Conservation (phyloP, 2,113 vertebrate genomes). For the Chloroceryle aenea region DNA sequence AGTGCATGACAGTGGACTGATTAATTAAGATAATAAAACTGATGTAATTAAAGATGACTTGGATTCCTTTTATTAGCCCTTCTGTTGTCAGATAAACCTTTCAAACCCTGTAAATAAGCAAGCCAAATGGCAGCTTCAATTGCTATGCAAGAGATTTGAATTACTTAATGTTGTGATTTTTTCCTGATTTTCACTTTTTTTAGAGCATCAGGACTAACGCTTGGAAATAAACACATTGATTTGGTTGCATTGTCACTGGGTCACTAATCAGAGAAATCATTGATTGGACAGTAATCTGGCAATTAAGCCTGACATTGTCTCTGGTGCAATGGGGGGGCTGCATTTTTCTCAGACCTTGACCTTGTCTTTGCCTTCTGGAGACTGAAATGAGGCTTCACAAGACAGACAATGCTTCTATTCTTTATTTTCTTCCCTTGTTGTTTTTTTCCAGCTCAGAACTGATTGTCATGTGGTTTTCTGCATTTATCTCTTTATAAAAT, state of each 20-base stretch:
- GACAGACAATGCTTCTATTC: neutral
- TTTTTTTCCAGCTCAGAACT: neutral
- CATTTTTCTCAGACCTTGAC: slow-evolving; percentile 10
- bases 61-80: slow-evolving; percentile 34
- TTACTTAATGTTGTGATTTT: neutral
- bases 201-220: neutral
- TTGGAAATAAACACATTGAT: slow-evolving; percentile 57
- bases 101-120: slow-evolving; percentile 53
- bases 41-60: slow-evolving; percentile 52
- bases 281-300: slow-evolving; percentile 61
- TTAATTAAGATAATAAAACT: slow-evolving; percentile 63
- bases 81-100: slow-evolving; percentile 44
- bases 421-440: neutral
- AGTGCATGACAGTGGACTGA: neutral
- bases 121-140: neutral
- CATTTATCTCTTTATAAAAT: neutral
- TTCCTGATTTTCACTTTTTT: slow-evolving; percentile 29
- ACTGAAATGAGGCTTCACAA: neutral
- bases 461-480: neutral
- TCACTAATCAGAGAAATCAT: slow-evolving; percentile 61
- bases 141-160: neutral
- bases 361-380: neutral
- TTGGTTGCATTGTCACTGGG: slow-evolving; percentile 21
- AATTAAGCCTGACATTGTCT: slow-evolving; percentile 51
- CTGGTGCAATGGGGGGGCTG: neutral